These are phyloP conservation scores for Palaemon carinicauda DNA, from an alignment of 1,140 invertebrate genomes.

Conservation along the genomic window DNA sequence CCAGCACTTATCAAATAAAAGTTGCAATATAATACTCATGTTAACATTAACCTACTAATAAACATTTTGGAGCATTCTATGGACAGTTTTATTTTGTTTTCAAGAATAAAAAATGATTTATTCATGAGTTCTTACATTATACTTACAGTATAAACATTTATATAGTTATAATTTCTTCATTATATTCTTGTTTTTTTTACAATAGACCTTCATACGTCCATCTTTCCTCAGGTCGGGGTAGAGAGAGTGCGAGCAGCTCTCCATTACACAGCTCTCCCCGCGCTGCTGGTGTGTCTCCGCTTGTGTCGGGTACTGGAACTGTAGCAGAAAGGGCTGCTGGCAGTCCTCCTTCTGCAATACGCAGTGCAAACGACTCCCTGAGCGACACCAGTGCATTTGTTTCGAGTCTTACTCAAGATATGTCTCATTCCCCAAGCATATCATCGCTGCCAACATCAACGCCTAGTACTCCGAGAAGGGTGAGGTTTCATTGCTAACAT, in stretches of 20 bases:
- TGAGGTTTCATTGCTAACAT: constrained; percentile 51
- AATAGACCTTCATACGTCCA: no score
- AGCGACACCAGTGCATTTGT: constrained; percentile 75
- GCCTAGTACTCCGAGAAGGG: constrained; percentile 62
- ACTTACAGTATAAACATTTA: no score
- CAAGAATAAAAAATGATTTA: no score
- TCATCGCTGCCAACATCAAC: constrained; percentile 67
- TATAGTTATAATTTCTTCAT: no score
- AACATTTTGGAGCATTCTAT: no score
- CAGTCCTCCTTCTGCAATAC: constrained; percentile 42
- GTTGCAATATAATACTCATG: no score
- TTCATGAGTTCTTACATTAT: no score
- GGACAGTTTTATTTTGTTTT: no score
- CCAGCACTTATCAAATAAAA: no score
- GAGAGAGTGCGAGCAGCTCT: constrained; percentile 51
- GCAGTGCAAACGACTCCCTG: constrained; percentile 64
- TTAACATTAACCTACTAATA: no score
- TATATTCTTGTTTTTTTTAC: no score
- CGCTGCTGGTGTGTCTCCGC: constrained; percentile 33
- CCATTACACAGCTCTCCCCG: constrained; percentile 51
- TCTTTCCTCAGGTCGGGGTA: constrained; percentile 33
- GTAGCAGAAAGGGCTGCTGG: constrained; percentile 29
- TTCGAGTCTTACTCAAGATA: constrained; percentile 71
- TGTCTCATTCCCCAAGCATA: constrained; percentile 70
- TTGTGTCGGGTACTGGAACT: constrained; percentile 31